These are phyloP conservation scores for Myodes glareolus DNA, from an alignment of 2,113 vertebrate species.

Conservation along the genomic window DNA sequence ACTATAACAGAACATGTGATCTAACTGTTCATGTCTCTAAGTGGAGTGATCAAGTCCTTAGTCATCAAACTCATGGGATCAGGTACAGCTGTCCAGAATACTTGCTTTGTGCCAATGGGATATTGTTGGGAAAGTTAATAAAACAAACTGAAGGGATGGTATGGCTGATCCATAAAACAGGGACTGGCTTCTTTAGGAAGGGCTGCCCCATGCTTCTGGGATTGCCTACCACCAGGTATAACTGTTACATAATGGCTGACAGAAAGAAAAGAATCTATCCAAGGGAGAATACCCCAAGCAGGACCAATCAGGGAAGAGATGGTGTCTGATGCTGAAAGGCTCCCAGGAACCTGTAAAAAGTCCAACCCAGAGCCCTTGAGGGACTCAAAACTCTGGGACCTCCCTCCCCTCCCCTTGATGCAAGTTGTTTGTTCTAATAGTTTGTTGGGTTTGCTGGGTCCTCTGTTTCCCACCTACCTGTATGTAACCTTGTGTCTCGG, in stretches of 20 bases:
- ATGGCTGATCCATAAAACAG: neutral
- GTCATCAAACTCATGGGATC: neutral
- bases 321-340: neutral
- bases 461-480: neutral
- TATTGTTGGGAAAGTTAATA: neutral
- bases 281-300: neutral
- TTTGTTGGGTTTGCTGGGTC: neutral
- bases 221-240: neutral
- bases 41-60: neutral
- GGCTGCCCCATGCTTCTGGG: neutral
- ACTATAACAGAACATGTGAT: neutral
- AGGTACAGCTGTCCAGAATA: neutral
- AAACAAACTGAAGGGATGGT: neutral
- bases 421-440: neutral
- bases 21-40: neutral
- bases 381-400: neutral
- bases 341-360: neutral
- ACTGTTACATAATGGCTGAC: neutral
- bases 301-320: neutral
- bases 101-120: neutral
- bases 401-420: neutral
- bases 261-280: neutral
- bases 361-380: too few relatives aligned
- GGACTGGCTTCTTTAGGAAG: neutral
- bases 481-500: neutral